Conservation (phyloP, 1,140 invertebrate genomes). For the Trichonephila inaurata region DNA sequence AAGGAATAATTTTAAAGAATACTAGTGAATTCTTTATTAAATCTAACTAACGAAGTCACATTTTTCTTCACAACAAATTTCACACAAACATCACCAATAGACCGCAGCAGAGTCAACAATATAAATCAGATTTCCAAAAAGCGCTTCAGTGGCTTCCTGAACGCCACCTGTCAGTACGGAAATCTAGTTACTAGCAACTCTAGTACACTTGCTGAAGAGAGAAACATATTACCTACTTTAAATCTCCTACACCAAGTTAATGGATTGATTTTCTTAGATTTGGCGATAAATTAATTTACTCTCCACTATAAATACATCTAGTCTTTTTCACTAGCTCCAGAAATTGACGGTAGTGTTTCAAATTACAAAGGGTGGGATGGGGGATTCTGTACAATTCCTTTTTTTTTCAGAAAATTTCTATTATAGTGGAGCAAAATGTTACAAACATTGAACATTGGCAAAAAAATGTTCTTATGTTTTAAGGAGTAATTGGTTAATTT, state of each 20-base stretch:
- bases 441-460: neutral
- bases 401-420: neutral
- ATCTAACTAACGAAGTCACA: neutral
- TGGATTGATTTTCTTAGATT: constrained; percentile 22
- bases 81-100: neutral
- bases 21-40: neutral
- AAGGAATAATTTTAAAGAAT: neutral
- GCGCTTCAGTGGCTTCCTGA: neutral
- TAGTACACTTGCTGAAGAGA: neutral
- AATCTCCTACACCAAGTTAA: neutral
- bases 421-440: neutral
- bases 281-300: neutral
- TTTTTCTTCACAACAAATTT: neutral
- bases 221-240: neutral
- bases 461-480: neutral
- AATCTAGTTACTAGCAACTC: neutral
- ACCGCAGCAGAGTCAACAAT: neutral
- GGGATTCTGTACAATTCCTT: neutral
- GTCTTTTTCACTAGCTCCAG: neutral
- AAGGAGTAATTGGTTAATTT: neutral
- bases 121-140: neutral
- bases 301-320: neutral
- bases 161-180: neutral
- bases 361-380: neutral
- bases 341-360: neutral